Base-by-base conservation (phyloP, 2,797 vertebrate species). In the Gallinago stenura region DNA sequence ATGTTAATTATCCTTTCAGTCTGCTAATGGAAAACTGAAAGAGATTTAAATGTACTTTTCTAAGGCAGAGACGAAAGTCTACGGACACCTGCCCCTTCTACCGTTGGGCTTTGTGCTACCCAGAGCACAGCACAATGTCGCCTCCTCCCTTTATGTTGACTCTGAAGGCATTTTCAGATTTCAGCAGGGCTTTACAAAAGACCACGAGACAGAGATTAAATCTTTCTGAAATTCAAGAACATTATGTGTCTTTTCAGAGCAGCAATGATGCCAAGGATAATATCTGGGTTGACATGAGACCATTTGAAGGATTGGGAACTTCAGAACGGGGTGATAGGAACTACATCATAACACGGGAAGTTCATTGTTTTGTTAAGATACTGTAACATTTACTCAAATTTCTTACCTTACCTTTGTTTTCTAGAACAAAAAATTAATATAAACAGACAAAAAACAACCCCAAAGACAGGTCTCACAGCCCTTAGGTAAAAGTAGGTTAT, bases 1-100 rank as follows among this genome's bases (percentile, higher is more conserved):
- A 78, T 92, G 86, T n/a, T 95, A 93, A 97, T 95, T 87, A 91
- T 65, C 81, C 57, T 87, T 85, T 90, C 78, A 85, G 78, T 51
- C 68, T 83, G 76, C 50, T 83, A 87, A 91, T 54, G 62, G 68
- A 89, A 91, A 92, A 64, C 61, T 53, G 65, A 54, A 83, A 95
- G 75, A 94, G 31, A 91, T 80, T 87, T 83, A 90, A 76, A 92
- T 33, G 72, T n/a, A 57, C 76, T 89, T 87, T 85, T 87, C 61
- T 53, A 84, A 92, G 53, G 86, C 56, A 83, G 41, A 93, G 41
- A 84, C 81, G 77, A 87, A 78, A 61, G 83, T 37, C 78, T 91
- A 6, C 8, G 39, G 89, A 83, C 78, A 95, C 90, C 81, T 81
- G 83, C 73, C 53, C 83, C 71, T 91, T 75, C 68, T 77, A 30